Evolutionary conservation across 2,888 invertebrate species (phyloP), one percentile per base, ranked within the genome.

Genomic region (Sisyra nigra): DNA sequence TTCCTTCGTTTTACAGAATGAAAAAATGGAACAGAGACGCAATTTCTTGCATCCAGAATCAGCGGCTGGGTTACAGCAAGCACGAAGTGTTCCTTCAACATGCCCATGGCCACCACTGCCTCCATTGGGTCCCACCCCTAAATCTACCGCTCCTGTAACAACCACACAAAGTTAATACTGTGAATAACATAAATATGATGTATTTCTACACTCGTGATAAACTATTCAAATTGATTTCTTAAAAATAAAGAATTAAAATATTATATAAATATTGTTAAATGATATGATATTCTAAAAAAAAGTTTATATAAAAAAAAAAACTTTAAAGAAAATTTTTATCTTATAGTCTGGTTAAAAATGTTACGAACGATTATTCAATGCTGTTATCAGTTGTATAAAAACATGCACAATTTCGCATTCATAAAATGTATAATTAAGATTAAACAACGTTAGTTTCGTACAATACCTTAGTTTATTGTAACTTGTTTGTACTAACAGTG

Each of bases 21-120:
- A 86, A 60, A 72, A 83, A 51, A 69, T 82, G 53, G 87, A 87
- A 57, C 85, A 86, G 60, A 66, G 84, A 48, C 74, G 81, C 48
- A 86, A 88, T 63, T 88, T 84, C 66, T 71, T 89, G 49, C 88
- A 88, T 63, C 88, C 88, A 38, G 88, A 88, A 58, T 80, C 86
- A 47, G 87, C 88, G 48, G 86, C 82, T 39, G 67, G 62, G 42
- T 52, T 64, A 19, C 63, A 62, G 48, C 61, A 62, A 51, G 60
- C 64, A 24, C 54, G 64, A 43, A 63, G 62, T 49, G 63, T 63
- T n/a, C 63, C 74, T 51, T 69, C 72, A 52, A 72, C 79, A 50
- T 80, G 82, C 58, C 81, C 82, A 47, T 85, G 85, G 85, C 83
- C 85, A 49, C 79, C 82, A 49, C 73, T 83, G 51, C 67, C 84